A percentile compares a stretch with the other conserved stretches of the same genome.
phyloP scores from a whole-genome alignment of 1,140 invertebrate species.

The Bombus soroeensis region DNA sequence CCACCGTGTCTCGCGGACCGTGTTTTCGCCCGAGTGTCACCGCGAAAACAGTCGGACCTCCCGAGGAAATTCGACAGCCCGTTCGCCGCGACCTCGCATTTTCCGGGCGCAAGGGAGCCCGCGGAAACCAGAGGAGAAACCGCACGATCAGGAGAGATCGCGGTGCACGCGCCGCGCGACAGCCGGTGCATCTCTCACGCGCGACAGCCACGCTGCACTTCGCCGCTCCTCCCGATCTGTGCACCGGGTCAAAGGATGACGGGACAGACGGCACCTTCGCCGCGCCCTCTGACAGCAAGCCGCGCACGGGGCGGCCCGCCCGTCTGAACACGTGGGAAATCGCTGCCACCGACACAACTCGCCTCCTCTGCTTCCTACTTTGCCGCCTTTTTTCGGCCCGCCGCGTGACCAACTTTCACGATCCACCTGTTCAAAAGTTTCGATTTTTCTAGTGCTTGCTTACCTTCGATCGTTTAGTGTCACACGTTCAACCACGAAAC shows the following conservation, averaged over 20 bases:
- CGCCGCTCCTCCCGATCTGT: constrained; percentile 17
- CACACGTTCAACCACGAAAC: too few relatives aligned
- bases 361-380: neutral
- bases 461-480: too few relatives aligned
- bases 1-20: constrained; percentile 30
- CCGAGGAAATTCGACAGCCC: neutral
- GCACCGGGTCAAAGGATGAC: constrained; percentile 44
- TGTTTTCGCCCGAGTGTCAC: constrained; percentile 30
- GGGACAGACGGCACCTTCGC: constrained; percentile 34
- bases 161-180: neutral
- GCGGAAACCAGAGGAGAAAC: constrained; percentile 1
- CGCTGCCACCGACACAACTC: neutral
- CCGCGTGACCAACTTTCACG: too few relatives aligned
- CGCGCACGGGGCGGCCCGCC: constrained; percentile 58
- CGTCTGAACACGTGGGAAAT: constrained; percentile 69
- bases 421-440: neutral
- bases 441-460: neutral
- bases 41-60: neutral
- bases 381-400: neutral
- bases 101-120: neutral
- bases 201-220: constrained; percentile 4
- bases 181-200: neutral
- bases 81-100: neutral
- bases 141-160: neutral
- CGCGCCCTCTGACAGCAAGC: constrained; percentile 61